Base-by-base conservation (phyloP, 1,140 invertebrate species). In the Lepidurus apus region DNA sequence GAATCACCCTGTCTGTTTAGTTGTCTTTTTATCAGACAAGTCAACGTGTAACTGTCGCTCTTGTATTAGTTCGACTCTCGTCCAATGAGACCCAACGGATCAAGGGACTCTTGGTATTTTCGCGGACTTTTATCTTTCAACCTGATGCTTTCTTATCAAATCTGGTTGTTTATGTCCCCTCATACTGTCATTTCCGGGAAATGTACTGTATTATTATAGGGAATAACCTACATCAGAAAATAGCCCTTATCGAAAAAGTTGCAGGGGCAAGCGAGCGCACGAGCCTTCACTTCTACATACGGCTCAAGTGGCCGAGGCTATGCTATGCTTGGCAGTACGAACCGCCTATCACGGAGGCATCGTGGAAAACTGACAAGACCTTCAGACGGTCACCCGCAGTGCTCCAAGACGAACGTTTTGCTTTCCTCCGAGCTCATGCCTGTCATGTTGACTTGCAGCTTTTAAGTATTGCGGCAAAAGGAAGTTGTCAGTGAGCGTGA, bases 371-470 rank as follows among this genome's bases (percentile, higher is more conserved):
- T 65, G 17, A 65, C 53, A 65, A 65, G 53, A 65, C 53, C 17
- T 65, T 65, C 53, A 65, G 53, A 65, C 53, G 1, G 53, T 65
- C 21, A 65, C 53, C 53, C 21, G 53, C 53, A n/a, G 53, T 65
- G 53, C 53, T 65, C 53, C 17, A 65, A 65, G 53, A 65, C 53
- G 53, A 65, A 65, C 53, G 53, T 65, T 65, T 65, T n/a, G 53
- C 21, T 65, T 65, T 34, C 34, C 53, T 17, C 53, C 9, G 53
- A 17, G 53, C 53, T 9, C 21, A 65, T 65, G 53, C n/a, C 53
- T 65, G 21, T 13, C 53, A 65, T 65, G 53, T 13, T n/a, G 6
- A 13, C n/a, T 65, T 11, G n/a, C 8, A 65, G n/a, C 8, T 65
- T 7, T 65, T 65, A 9, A n/a, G 13, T 65, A 65, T 65, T n/a